Evolutionary conservation across 2,113 vertebrate genomes (phyloP), one percentile per base, ranked within the genome.

Genomic region (Jaculus jaculus): DNA sequence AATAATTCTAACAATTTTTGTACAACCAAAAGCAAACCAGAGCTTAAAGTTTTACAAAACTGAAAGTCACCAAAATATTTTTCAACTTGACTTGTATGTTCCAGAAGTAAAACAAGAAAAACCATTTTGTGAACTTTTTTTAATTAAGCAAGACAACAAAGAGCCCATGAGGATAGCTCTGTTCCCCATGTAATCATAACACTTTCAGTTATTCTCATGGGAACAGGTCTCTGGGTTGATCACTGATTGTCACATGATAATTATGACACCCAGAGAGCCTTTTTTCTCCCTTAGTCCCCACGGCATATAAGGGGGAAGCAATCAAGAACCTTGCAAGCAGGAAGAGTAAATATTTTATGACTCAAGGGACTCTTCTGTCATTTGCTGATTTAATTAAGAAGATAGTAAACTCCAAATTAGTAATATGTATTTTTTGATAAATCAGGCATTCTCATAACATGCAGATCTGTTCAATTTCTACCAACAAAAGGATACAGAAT

Each of bases 301-400:
- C 0, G 69, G 39, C 17, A 3, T 4, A 7, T 15, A 65, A 68
- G 72, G 42, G 78, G 37, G 60, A 69, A n/a, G 54, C 81, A 51
- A 24, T n/a, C 8, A 68, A 84, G 21, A 21, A 47, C 32, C 84
- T 26, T 17, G 66, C 66, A 79, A 94, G 72, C 24, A 21, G n/a
- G 60, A 39, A 91, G 65, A 81, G 32, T 32, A 89, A 89, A 23
- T 71, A 91, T 10, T 85, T 92, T 21, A 77, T 39, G 69, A 47
- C 37, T 69, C 71, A 58, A 51, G 7, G 77, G 77, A 34, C n/a
- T 87, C 66, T 73, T 37, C 3, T 65, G 30, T 79, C 79, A 83
- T 75, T 92, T 72, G 60, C 61, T 81, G 47, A 87, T 60, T 77
- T 87, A 68, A 92, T 69, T 90, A 73, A 71, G 37, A 88, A 68